Evolutionary conservation across 2,888 invertebrate species (phyloP).

Genomic region (Hoplodrina blanda): DNA sequence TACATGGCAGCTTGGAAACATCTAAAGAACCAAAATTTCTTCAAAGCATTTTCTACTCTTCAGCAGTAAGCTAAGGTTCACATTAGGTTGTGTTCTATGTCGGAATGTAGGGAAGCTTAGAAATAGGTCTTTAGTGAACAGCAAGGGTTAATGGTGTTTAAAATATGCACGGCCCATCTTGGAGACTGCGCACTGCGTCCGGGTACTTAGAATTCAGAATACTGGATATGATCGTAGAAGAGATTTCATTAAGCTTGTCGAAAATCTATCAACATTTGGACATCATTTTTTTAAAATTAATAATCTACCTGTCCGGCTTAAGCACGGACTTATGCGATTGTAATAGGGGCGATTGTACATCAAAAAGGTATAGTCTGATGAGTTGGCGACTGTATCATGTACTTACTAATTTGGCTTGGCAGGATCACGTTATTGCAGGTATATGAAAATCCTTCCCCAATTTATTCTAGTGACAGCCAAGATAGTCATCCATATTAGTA

Average conservation of each 20-base stretch:
- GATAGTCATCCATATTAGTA: too few species aligned
- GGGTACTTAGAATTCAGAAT: constrained; percentile 22
- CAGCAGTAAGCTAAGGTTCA: not conserved
- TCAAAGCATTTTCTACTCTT: constrained; percentile 19
- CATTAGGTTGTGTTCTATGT: not conserved
- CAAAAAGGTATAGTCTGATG: too few species aligned
- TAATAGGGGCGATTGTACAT: too few species aligned
- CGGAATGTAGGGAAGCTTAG: constrained; percentile 42
- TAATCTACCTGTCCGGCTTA: too few species aligned
- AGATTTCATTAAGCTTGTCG: not conserved
- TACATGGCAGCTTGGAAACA: constrained; percentile 12
- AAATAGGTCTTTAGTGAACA: constrained; percentile 49
- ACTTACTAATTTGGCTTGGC: too few species aligned
- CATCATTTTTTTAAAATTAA: too few species aligned
- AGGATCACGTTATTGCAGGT: too few species aligned
- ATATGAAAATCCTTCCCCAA: too few species aligned
- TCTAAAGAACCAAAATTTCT: not conserved
- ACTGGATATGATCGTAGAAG: constrained; percentile 33
- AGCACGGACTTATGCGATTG: too few species aligned
- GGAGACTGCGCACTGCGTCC: constrained; percentile 43
- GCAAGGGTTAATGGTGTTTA: constrained; percentile 62
- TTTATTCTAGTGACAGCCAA: too few species aligned
- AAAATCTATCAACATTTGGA: not conserved
- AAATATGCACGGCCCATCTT: constrained; percentile 63
- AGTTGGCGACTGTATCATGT: too few species aligned